Percentiles rank a stretch among this genome's conserved stretches.
phyloP scores from a whole-genome alignment of 2,888 invertebrate species.

The Drosophila fungiperda region DNA sequence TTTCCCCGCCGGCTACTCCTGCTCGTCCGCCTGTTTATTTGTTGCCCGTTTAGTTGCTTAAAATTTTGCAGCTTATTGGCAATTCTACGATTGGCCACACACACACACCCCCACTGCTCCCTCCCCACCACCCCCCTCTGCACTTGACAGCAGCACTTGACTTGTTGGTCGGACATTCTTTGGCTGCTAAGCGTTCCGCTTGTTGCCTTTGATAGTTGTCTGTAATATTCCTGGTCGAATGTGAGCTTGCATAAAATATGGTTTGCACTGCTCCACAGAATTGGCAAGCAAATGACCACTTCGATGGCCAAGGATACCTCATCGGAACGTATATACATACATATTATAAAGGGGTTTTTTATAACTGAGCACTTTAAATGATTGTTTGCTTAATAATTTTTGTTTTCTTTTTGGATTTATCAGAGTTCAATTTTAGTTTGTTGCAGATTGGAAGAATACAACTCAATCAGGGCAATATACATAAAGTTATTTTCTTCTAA shows the following conservation, averaged over 20 bases:
- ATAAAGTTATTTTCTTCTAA: neutral
- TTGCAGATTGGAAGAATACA: neutral
- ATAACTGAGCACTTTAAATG: neutral
- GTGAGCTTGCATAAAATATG: slow-evolving; percentile 29
- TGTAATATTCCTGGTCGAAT: slow-evolving; percentile 42
- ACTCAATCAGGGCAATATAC: neutral
- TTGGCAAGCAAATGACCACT: slow-evolving; percentile 1
- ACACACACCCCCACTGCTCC: neutral
- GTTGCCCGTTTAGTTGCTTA: slow-evolving; percentile 76
- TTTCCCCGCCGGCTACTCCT: neutral
- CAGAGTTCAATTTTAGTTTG: neutral
- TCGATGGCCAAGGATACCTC: neutral
- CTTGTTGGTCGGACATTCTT: slow-evolving; percentile 56
- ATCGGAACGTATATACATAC: neutral
- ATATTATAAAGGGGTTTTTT: neutral
- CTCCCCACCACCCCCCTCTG: too few species aligned
- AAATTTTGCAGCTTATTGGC: slow-evolving; percentile 79
- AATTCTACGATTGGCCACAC: slow-evolving; percentile 63
- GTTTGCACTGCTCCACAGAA: neutral
- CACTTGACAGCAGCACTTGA: slow-evolving; percentile 45
- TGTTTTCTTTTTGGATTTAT: neutral
- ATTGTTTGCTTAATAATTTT: neutral
- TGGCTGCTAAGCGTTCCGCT: slow-evolving; percentile 52
- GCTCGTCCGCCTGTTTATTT: slow-evolving; percentile 61
- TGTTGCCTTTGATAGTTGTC: slow-evolving; percentile 64